phyloP scores from a whole-genome alignment of 2,888 invertebrate genomes.

The Nemapogon koenigi region DNA sequence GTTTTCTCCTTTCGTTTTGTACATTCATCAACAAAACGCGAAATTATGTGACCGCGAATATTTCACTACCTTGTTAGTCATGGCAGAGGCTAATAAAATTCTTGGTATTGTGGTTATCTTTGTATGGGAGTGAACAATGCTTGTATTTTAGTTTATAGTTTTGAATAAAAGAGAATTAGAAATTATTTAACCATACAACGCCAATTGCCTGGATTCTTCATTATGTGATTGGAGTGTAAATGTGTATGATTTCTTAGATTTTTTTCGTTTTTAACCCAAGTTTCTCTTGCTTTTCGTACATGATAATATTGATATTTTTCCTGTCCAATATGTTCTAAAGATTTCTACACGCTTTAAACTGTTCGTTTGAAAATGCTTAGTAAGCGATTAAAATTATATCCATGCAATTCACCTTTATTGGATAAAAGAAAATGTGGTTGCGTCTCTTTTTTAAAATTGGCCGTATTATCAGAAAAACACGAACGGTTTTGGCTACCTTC shows the following conservation, averaged over 20 bases:
- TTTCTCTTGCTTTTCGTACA: too few species aligned
- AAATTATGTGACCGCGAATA: background rate
- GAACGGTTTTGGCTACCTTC: constrained; percentile 39
- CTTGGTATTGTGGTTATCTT: background rate
- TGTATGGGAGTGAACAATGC: background rate
- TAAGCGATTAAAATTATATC: too few species aligned
- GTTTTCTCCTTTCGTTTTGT: too few species aligned
- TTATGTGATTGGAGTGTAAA: too few species aligned
- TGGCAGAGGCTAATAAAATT: background rate
- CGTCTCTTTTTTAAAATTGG: constrained; percentile 33
- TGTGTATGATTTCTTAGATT: too few species aligned
- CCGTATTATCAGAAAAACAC: constrained; percentile 47
- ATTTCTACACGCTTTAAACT: too few species aligned
- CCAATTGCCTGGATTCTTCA: too few species aligned
- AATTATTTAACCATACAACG: too few species aligned
- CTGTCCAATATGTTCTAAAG: too few species aligned
- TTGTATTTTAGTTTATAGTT: background rate
- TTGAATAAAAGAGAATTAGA: background rate
- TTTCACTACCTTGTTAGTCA: background rate
- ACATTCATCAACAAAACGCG: background rate
- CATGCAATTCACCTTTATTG: constrained; percentile 8
- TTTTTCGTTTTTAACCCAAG: too few species aligned
- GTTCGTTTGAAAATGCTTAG: constrained; percentile 9
- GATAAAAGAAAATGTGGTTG: constrained; percentile 22
- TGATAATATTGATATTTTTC: too few species aligned